Base-by-base conservation (phyloP, 2,888 invertebrate genomes). In the Hemicrepidius hirtus region DNA sequence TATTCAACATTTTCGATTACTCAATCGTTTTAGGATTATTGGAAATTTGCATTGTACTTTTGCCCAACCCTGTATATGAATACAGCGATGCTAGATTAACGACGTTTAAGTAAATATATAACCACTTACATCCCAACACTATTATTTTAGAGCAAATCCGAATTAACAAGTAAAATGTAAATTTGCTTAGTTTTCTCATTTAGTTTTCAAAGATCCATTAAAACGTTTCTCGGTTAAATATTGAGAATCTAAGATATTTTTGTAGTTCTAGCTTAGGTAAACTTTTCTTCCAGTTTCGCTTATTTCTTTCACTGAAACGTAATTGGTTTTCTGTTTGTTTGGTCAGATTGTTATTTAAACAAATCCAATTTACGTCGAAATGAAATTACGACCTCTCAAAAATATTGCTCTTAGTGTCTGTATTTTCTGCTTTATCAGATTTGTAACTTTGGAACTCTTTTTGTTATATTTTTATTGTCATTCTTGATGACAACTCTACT, bases 321-420 rank as follows among this genome's bases (percentile, higher is more conserved):
- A 57, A 57, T 57, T 57, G 57, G 37, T 37, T 57, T 57, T 37
- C 35, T 35, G 57, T 57, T 57, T 57, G 35, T 57, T 35, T 57
- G 57, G 18, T 37, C 57, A 12, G 57, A 57, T 37, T 57, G 57
- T 57, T 57, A 37, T 57, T 37, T 57, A 57, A 57, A 57, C 57
- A 57, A 57, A 57, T 57, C 57, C 37, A 57, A 57, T 57, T 57
- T 57, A 35, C 57, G 13, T 18, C 9, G 37, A 37, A 57, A 57
- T 35, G 20, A 57, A 57, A 57, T 57, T 37, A 37, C 18, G 20
- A 16, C 37, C 12, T 20, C 13, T 53, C 21, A 21, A 20, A 20
- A 49, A 20, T 49, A 20, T 49, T 49, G 10, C 49, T 28, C 13
- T 53, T 13, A 53, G 20, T 53, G 28, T 53, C 28, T 20, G 6